Percentiles rank a stretch among this genome's conserved stretches.
phyloP scores from a whole-genome alignment of 2,113 vertebrate species.

The Phylloscopus trochiloides region DNA sequence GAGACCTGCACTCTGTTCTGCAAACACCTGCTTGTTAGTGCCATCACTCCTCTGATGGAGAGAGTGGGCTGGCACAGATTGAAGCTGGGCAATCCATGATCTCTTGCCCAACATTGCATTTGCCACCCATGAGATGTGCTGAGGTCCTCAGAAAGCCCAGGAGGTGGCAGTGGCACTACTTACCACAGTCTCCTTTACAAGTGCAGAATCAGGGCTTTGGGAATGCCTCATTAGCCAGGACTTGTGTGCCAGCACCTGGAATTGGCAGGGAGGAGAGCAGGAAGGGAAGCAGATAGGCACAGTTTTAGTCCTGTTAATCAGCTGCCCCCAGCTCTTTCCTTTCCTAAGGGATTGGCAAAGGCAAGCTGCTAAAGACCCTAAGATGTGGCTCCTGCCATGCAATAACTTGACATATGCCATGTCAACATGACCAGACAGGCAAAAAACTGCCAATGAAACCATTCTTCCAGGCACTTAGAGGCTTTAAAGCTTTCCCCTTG shows the following conservation, averaged over 20 bases:
- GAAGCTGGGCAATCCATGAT: background rate
- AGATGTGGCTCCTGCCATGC: background rate
- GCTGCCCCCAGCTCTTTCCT: background rate
- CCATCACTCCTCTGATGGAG: background rate
- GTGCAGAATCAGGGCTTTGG: background rate
- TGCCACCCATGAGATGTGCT: background rate
- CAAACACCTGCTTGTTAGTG: background rate
- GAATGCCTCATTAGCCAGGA: background rate
- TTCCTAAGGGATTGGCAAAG: background rate
- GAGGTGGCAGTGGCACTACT: conserved; percentile 32
- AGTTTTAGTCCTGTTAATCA: background rate
- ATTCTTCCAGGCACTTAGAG: background rate
- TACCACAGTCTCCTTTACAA: background rate
- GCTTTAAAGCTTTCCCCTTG: background rate
- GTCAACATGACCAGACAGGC: background rate
- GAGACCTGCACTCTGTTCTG: background rate
- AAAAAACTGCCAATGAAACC: background rate
- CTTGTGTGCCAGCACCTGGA: background rate
- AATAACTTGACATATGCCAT: background rate
- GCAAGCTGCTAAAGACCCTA: background rate
- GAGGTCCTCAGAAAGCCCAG: background rate
- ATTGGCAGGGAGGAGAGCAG: background rate
- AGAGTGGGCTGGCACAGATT: background rate
- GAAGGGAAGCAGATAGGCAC: background rate
- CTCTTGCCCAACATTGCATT: background rate